phyloP scores from a whole-genome alignment of 2,888 invertebrate species.

The Xylocampa areola region DNA sequence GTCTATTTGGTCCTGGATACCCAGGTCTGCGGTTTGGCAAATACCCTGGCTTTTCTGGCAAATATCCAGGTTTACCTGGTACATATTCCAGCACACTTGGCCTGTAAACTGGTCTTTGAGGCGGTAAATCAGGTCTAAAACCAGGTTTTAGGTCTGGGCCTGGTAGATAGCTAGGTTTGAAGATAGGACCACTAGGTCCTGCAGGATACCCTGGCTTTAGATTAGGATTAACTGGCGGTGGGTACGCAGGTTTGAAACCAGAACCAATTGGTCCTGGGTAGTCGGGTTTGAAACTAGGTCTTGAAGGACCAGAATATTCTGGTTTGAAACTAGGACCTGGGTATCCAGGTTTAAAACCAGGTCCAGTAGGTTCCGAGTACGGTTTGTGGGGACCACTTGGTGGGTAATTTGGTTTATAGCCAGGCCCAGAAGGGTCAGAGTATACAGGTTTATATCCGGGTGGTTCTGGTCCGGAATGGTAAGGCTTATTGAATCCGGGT shows the following conservation, averaged over 20 bases:
- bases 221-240: constrained; percentile 25
- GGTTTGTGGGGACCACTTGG: constrained; percentile 66
- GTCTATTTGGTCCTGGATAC: constrained; percentile 47
- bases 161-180: constrained; percentile 38
- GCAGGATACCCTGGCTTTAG: constrained; percentile 38
- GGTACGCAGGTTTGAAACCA: constrained; percentile 45
- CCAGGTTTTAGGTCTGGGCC: constrained; percentile 40
- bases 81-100: constrained; percentile 45
- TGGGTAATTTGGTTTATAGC: constrained; percentile 62
- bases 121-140: constrained; percentile 31
- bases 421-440: constrained; percentile 59
- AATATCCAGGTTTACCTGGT: constrained; percentile 44
- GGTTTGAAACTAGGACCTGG: constrained; percentile 30
- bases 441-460: constrained; percentile 38
- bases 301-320: constrained; percentile 22
- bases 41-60: constrained; percentile 47
- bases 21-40: constrained; percentile 54
- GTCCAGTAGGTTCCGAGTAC: constrained; percentile 46
- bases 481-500: constrained; percentile 60
- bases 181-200: constrained; percentile 37
- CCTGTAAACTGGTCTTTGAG: constrained; percentile 50
- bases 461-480: constrained; percentile 38
- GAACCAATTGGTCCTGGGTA: constrained; percentile 27
- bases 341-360: constrained; percentile 41
- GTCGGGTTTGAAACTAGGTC: constrained; percentile 18